phyloP scores from a whole-genome alignment of 2,797 vertebrate genomes.

The Rhinophrynus dorsalis region DNA sequence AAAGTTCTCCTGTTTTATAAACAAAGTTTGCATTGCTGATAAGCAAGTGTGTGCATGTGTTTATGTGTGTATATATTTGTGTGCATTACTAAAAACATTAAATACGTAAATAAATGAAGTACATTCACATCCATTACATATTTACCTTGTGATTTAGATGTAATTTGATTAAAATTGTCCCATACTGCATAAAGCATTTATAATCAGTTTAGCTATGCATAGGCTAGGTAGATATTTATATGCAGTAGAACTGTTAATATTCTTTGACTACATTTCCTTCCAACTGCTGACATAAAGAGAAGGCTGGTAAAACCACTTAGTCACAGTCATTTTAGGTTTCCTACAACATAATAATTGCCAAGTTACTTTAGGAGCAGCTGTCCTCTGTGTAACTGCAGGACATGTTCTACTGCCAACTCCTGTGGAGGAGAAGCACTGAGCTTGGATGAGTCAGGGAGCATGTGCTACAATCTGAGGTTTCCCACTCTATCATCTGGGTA shows the following conservation, averaged over 20 bases:
- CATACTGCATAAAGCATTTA: too few species aligned
- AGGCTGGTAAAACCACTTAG: constrained; percentile 43
- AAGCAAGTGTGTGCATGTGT: too few species aligned
- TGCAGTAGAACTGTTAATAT: constrained; percentile 31
- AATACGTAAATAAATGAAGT: too few species aligned
- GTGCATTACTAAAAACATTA: too few species aligned
- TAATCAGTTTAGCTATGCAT: too few species aligned
- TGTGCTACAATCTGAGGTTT: background rate
- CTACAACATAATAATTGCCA: constrained; percentile 37
- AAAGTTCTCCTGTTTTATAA: too few species aligned
- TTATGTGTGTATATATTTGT: too few species aligned
- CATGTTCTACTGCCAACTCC: constrained; percentile 24
- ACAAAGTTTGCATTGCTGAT: too few species aligned
- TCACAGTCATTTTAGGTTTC: constrained; percentile 42
- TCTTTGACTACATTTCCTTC: constrained; percentile 33
- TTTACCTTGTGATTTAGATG: too few species aligned
- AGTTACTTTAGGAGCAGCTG: constrained; percentile 36
- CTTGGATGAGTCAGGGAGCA: constrained; percentile 8
- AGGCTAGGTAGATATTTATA: constrained; percentile 36
- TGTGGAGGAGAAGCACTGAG: constrained; percentile 17
- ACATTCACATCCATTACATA: too few species aligned
- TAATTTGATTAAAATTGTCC: too few species aligned
- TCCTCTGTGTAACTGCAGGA: constrained; percentile 23
- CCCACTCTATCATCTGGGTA: too few species aligned
- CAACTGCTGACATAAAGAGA: constrained; percentile 36